Base-by-base conservation (phyloP, 2,888 invertebrate genomes). In the Acronicta alni region DNA sequence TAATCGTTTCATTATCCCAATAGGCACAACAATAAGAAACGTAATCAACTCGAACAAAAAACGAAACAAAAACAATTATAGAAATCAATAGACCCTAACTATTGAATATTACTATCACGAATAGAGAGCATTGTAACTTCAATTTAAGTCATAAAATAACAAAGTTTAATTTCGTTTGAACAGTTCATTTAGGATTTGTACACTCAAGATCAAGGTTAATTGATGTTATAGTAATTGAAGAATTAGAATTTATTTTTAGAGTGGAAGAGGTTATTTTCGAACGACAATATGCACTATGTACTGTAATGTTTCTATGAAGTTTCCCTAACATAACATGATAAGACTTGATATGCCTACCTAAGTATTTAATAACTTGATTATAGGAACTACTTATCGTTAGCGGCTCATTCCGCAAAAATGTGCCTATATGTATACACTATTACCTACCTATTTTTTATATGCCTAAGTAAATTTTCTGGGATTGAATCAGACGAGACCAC, bases 41-140 rank as follows among this genome's bases (percentile, higher is more conserved):
- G 12, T 54, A 74, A 69, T 65, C 39, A 57, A 47, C 12, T 46
- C 16, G 7, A 52, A 63, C 52, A 72, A 71, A 73, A 64, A 75
- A 49, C 23, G n/a, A 54, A 48, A 42, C 32, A 23, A 56, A 64
- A 60, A 55, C 67, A 75, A 75, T 75, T 73, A 75, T 8, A 52
- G 67, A 58, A 68, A 67, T 57, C 72, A 60, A 3, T 41, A 52
- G 72, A 72, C 72, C 72, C 49, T 51, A 47, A 55, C 65, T 64
- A 68, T 72, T 77, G 32, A 47, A 14, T 43, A 51, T 45, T 68
- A 60, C 60, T 67, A 38, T 52, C 41, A 37, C 12, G 5, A 52
- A 18, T n/a, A 8, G 2, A 16, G 8, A 5, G 0, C 18, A 32
- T 16, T 10, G 16, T 14, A 55, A 72, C n/a, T 35, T 39, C 0